Conservation (phyloP, 2,113 vertebrate species). For the Aldabrachelys gigantea region DNA sequence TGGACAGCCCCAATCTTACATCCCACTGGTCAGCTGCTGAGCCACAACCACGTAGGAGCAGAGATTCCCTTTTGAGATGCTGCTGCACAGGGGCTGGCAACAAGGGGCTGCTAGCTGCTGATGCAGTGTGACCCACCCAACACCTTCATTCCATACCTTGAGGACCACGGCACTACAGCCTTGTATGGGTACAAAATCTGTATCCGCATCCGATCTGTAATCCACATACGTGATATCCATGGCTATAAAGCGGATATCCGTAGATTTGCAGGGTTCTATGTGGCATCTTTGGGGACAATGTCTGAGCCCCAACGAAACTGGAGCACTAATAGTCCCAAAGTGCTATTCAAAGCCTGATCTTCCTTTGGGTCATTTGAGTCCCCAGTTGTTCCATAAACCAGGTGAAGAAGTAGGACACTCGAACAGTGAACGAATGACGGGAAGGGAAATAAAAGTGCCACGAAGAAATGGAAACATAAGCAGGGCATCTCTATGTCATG, state of each 20-base stretch:
- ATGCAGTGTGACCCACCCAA: not conserved
- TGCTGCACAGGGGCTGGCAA: not conserved
- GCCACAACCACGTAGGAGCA: not conserved
- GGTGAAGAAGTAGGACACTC: not conserved
- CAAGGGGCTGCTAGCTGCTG: not conserved
- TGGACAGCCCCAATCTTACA: not conserved
- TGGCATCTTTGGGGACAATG: not conserved
- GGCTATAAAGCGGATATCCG: no score
- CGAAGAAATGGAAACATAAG: not conserved
- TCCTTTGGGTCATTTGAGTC: not conserved
- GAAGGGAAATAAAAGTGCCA: not conserved
- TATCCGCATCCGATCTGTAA: no score
- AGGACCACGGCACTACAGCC: not conserved
- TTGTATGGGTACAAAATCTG: no score
- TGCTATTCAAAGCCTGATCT: not conserved
- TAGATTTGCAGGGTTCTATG: not conserved
- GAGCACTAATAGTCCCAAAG: not conserved
- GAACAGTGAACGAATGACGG: not conserved
- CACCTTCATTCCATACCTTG: not conserved
- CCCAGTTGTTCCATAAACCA: fast-evolving
- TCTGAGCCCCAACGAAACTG: not conserved
- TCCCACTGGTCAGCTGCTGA: not conserved
- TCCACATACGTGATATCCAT: no score
- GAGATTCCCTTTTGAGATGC: not conserved
- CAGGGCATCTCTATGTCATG: not conserved